Evolutionary conservation across 2,797 vertebrate species (phyloP), one percentile per base, ranked within the genome.

Genomic region (Danio aesculapii): DNA sequence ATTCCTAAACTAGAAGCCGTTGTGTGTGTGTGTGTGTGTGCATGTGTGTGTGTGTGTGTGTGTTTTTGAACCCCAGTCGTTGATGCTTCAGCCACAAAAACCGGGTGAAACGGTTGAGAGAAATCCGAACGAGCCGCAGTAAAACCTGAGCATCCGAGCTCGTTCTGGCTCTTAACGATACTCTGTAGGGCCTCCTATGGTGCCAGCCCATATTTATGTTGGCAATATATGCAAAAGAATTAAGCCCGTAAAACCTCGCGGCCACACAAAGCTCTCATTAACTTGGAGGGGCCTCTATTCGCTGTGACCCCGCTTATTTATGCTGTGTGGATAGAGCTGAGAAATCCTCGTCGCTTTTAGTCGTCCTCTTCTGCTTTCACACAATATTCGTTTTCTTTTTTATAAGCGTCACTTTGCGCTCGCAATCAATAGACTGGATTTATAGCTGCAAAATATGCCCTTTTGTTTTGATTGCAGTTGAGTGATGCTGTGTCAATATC

Each of bases 211-310:
- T 99, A 97, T 99, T 99, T 98, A 98, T 97, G 96, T 95, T 96
- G 95, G 97, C 97, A 97, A 98, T 98, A 97, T 97, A 96, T 96
- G 96, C 91, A 86, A 95, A 96, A 97, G 96, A 97, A 98, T 97
- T 97, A 95, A 96, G 94, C 95, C 95, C 95, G 77, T 98, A 99
- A 99, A 99, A 97, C 93, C 94, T 92, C 93, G 94, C 90, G 94
- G 95, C 96, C 96, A 97, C 95, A 96, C 96, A 96, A 95, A 95
- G 93, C 94, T 95, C 94, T 94, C 94, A 95, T 95, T 95, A 94
- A 91, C 92, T 91, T 55, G 91, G 92, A 86, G 87, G 87, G 84
- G 87, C 77, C 79, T 74, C 87, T 87, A 88, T 89, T 92, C 89
- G 85, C 83, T 85, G 76, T 77, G 86, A 69, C 77, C 46, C 41